Conservation (phyloP, 2,888 invertebrate species). For the Amitus sp. region DNA sequence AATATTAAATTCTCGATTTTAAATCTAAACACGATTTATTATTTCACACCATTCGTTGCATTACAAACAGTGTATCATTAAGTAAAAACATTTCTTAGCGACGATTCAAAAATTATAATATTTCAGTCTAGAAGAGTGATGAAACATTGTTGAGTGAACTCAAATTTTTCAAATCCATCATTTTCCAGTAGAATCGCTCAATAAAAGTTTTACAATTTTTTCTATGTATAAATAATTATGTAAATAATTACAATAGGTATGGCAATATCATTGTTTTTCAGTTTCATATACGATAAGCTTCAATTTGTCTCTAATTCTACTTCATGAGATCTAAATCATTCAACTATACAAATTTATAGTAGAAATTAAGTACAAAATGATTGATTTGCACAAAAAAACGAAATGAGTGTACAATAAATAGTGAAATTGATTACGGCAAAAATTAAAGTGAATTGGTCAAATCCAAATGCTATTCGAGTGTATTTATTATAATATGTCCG, state of each 20-base stretch:
- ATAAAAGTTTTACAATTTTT: neutral
- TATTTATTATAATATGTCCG: no score
- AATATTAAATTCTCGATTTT: neutral
- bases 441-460: neutral
- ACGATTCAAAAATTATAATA: no score
- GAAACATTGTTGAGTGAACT: neutral
- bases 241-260: no score
- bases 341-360: neutral
- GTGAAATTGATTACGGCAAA: neutral
- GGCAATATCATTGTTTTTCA: neutral
- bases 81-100: no score
- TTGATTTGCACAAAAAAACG: neutral
- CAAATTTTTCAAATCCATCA: neutral
- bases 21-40: neutral
- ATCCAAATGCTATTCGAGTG: no score
- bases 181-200: neutral
- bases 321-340: neutral
- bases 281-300: neutral
- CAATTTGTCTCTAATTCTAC: neutral
- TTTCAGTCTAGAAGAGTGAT: no score
- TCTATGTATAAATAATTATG: no score
- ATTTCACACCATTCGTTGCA: neutral
- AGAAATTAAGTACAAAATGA: neutral
- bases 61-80: no score
- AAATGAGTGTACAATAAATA: conserved; percentile 1